Percentiles rank a stretch among this genome's conserved stretches.
phyloP scores from a whole-genome alignment of 2,888 invertebrate species.

The Caenorhabditis panamensis region DNA sequence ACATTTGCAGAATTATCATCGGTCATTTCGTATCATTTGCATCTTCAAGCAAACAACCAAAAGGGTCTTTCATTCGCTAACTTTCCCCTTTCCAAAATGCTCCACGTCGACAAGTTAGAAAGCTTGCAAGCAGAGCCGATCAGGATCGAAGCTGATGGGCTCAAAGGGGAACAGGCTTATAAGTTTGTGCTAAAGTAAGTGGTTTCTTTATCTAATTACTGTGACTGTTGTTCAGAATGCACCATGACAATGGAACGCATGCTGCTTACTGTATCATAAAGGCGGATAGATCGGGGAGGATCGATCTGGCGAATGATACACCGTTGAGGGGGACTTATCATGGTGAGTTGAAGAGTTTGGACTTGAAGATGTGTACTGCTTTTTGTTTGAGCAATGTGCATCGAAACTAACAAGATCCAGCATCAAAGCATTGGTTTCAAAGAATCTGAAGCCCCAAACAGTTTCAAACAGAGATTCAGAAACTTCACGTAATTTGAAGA shows the following conservation, averaged over 20 bases:
- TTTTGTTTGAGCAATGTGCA: too few species aligned
- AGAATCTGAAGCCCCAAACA: too few species aligned
- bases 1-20: too few species aligned
- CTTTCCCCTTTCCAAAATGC: conserved; percentile 4
- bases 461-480: too few species aligned
- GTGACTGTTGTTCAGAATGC: conserved; percentile 19
- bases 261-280: conserved; percentile 24
- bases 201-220: not conserved
- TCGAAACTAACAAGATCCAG: too few species aligned
- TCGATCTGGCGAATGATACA: conserved; percentile 27
- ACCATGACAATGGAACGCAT: conserved; percentile 14
- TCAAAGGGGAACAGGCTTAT: conserved; percentile 27
- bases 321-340: conserved; percentile 62
- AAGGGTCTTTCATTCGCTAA: too few species aligned
- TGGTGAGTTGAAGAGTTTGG: too few species aligned
- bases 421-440: too few species aligned
- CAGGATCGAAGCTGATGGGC: conserved; percentile 26
- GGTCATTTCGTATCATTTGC: too few species aligned
- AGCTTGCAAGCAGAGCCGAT: conserved; percentile 53
- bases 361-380: too few species aligned
- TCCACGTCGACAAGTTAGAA: conserved; percentile 52
- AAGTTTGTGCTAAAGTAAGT: conserved; percentile 43
- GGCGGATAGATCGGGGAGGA: conserved; percentile 16
- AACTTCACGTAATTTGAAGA: too few species aligned
- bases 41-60: too few species aligned